Percentiles rank a stretch among this genome's conserved stretches.
Conservation (phyloP, 2,797 vertebrate genomes). For the Tokudaia muenninki region DNA sequence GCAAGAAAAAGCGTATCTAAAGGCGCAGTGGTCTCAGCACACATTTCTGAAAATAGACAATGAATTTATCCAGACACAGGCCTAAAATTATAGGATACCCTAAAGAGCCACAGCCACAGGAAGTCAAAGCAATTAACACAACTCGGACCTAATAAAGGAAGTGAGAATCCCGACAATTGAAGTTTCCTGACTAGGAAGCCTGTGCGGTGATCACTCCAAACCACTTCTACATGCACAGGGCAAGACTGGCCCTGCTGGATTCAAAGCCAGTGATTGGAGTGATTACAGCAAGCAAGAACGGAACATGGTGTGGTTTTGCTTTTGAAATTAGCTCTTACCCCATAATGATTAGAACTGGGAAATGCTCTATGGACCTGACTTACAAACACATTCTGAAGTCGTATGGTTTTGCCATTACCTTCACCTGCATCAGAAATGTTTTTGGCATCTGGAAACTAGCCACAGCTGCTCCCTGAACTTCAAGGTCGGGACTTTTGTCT, state of each 20-base stretch:
- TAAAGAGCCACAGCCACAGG: neutral
- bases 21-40: neutral
- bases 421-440: neutral
- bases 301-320: neutral
- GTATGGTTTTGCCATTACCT: neutral
- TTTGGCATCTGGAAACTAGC: neutral
- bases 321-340: neutral
- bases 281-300: neutral
- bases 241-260: neutral
- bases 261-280: neutral
- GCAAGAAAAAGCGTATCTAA: neutral
- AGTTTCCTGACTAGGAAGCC: neutral
- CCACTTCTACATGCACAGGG: neutral
- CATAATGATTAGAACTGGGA: slow-evolving; percentile 4
- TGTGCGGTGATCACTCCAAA: neutral
- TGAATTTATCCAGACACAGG: neutral
- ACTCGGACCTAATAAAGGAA: neutral
- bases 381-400: neutral
- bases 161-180: neutral
- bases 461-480: neutral
- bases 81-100: neutral
- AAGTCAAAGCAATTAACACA: neutral
- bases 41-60: neutral
- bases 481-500: neutral
- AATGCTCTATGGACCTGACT: neutral